Base-by-base conservation (phyloP, 1,140 invertebrate genomes). In the Xylocopa sonorina region DNA sequence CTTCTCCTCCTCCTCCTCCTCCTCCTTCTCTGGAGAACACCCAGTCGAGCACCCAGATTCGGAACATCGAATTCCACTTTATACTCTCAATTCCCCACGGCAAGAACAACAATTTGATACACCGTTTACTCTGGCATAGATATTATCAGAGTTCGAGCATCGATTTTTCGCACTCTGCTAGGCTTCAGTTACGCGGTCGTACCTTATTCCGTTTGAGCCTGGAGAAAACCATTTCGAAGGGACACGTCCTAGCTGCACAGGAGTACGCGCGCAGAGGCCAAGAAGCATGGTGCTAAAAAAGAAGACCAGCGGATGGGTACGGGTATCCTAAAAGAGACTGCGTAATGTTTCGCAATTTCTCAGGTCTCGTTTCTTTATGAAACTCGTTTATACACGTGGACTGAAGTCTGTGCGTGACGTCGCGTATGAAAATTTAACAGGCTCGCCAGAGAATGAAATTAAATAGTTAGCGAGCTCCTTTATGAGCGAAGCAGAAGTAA, bases 331-430 rank as follows among this genome's bases (percentile, higher is more conserved):
- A 78, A 78, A 78, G 55, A 43, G 75, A 78, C 75, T 71, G 16
- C 66, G 67, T 78, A 71, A 78, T 78, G 75, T 62, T 43, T 60
- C 55, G 75, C 46, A 78, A 78, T 78, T 78, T 78, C 55, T 62
- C 53, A 43, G 55, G 24, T 18, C 32, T 38, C 18, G 55, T 62
- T 62, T 66, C 66, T 71, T 71, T 60, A 51, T 78, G 66, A 71
- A 78, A 71, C 66, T 78, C 53, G 66, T 78, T 71, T 69, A 58
- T 71, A 43, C 66, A 43, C 32, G 24, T 34, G n/a, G n/a, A n/a
- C 16, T 6, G 38, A 18, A 32, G 60, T 2, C 24, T 64, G 62
- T 67, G 46, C 73, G 51, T 60, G 53, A 69, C 75, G 64, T 60
- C 43, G 64, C 66, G 53, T 77, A 77, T 69, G 75, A 69, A 69